phyloP scores from a whole-genome alignment of 2,113 vertebrate species.

The Leucopsar rothschildi region DNA sequence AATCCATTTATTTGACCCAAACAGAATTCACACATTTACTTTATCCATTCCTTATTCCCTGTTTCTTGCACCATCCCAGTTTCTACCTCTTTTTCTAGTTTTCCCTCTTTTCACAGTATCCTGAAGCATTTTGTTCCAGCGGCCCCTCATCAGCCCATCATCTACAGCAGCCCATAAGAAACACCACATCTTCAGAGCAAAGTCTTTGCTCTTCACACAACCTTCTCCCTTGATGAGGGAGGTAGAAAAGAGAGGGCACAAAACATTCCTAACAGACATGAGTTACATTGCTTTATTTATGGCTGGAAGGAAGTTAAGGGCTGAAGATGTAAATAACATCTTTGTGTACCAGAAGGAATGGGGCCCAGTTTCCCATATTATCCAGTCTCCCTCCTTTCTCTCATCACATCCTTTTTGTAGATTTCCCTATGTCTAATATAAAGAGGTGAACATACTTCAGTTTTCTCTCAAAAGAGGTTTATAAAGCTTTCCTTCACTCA shows the following conservation, averaged over 20 bases:
- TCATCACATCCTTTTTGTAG: neutral
- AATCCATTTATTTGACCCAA: neutral
- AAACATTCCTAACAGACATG: neutral
- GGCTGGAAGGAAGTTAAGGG: neutral
- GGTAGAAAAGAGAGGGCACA: neutral
- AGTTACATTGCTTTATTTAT: neutral
- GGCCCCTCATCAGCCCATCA: neutral
- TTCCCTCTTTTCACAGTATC: neutral
- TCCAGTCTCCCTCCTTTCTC: neutral
- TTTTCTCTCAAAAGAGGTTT: slow-evolving; percentile 24
- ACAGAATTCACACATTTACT: neutral
- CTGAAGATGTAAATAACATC: neutral
- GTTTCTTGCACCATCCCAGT: neutral
- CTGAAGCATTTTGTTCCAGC: neutral
- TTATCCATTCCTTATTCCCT: neutral
- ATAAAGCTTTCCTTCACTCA: neutral
- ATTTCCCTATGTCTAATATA: neutral
- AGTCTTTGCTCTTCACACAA: neutral
- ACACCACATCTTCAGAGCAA: neutral
- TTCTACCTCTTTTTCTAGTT: neutral
- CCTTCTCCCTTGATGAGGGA: neutral
- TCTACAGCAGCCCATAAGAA: neutral
- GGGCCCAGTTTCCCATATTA: neutral
- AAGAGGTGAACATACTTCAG: neutral
- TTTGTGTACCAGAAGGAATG: neutral